Percentiles rank a stretch among this genome's conserved stretches.
Conservation (phyloP, 2,113 vertebrate species). For the Tiliqua scincoides region DNA sequence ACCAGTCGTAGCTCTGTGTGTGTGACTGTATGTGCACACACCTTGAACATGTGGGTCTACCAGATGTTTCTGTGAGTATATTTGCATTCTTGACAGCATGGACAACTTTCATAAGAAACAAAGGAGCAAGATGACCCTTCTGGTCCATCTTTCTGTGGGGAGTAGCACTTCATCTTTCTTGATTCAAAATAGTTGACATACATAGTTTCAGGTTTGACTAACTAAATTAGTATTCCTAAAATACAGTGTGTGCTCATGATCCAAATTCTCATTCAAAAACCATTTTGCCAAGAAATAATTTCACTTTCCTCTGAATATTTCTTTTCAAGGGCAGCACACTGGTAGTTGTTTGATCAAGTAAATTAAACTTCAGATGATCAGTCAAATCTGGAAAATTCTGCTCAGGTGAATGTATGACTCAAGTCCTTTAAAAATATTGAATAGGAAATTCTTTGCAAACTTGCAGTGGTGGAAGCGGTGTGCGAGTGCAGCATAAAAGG, state of each 20-base stretch:
- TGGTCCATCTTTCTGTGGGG: not conserved
- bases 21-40: too few relatives aligned
- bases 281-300: not conserved
- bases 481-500: accelerated
- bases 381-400: not conserved
- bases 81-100: not conserved
- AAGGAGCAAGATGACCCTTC: not conserved
- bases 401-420: not conserved
- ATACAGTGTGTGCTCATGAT: not conserved
- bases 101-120: not conserved
- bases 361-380: not conserved
- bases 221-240: too few relatives aligned
- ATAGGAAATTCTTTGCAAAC: not conserved
- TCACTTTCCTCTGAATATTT: not conserved
- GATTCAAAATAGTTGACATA: not conserved
- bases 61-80: not conserved
- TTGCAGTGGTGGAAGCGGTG: too few relatives aligned
- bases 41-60: too few relatives aligned
- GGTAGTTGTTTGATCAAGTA: not conserved
- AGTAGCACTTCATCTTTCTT: not conserved
- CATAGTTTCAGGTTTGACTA: not conserved
- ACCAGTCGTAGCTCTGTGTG: not conserved
- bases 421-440: not conserved
- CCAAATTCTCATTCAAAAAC: not conserved
- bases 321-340: not conserved